Evolutionary conservation across 2,113 vertebrate species (phyloP).

Genomic region (Equus przewalskii): DNA sequence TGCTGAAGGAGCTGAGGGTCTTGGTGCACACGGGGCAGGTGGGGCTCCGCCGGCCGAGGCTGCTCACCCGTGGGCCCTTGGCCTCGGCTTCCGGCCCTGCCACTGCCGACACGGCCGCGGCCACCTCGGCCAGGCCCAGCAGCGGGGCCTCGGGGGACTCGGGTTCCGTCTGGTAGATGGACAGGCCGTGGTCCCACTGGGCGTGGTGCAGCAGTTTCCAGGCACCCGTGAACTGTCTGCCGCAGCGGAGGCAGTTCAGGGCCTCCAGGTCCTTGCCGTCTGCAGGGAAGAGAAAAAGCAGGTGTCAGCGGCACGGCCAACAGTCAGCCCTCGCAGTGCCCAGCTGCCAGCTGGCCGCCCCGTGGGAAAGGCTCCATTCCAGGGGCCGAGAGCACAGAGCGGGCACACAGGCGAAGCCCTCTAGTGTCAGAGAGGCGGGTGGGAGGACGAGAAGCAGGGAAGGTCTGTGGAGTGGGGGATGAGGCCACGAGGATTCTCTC

Average conservation of each 20-base stretch:
- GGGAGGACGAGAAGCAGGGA: not conserved
- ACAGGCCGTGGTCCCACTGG: constrained; percentile 81
- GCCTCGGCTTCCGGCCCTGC: not conserved
- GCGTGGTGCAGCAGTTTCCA: constrained; percentile 80
- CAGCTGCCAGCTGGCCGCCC: not conserved
- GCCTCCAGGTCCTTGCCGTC: constrained; percentile 41
- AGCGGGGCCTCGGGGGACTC: constrained; percentile 37
- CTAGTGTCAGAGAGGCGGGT: not conserved
- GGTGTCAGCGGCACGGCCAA: not conserved
- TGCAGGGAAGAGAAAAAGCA: not conserved
- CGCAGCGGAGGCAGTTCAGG: constrained; percentile 78
- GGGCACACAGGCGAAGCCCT: not conserved
- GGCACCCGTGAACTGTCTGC: constrained; percentile 64
- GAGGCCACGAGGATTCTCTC: not conserved
- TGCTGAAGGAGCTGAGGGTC: constrained; percentile 94
- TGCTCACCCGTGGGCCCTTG: not conserved
- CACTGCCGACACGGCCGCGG: not conserved
- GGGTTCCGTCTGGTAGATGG: constrained; percentile 76
- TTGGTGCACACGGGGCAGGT: constrained; percentile 92
- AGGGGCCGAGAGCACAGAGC: not conserved
- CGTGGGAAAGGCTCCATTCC: not conserved
- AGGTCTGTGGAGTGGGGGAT: not conserved
- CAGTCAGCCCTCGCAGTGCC: not conserved
- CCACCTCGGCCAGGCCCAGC: constrained; percentile 73
- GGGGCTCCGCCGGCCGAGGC: constrained; percentile 80